phyloP scores from a whole-genome alignment of 1,140 invertebrate genomes.

The Drosophila nikananu region DNA sequence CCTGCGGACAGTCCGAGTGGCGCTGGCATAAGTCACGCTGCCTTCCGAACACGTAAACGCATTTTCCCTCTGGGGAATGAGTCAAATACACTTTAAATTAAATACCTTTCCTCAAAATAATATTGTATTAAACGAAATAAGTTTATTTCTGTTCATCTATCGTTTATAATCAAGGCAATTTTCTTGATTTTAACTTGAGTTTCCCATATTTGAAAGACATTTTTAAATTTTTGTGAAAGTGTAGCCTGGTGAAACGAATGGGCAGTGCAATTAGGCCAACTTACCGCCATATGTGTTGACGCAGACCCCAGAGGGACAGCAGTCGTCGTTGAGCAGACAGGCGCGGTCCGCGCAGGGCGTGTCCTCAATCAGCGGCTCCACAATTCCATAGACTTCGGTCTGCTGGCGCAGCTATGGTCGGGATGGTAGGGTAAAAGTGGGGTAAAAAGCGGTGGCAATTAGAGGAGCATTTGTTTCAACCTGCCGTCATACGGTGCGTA shows the following conservation, averaged over 20 bases:
- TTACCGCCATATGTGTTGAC: constrained; percentile 90
- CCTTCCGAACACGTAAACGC: constrained; percentile 90
- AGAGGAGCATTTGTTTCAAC: constrained; percentile 29
- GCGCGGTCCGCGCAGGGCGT: constrained; percentile 88
- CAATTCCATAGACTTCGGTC: constrained; percentile 85
- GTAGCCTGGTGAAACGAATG: too few relatives aligned
- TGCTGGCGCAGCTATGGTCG: constrained; percentile 50
- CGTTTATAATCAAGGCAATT: neutral
- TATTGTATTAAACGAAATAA: too few relatives aligned
- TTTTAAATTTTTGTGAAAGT: neutral
- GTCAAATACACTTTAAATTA: neutral
- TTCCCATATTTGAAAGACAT: neutral
- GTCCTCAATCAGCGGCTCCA: constrained; percentile 86
- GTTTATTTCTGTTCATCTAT: too few relatives aligned
- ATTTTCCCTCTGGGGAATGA: constrained; percentile 87
- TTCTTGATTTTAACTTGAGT: neutral
- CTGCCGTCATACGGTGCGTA: constrained; percentile 41
- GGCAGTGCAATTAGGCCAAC: constrained; percentile 27
- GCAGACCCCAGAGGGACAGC: constrained; percentile 91
- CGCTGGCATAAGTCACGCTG: constrained; percentile 91
- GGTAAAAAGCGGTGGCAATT: constrained; percentile 50
- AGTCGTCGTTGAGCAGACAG: constrained; percentile 91
- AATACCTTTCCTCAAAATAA: neutral
- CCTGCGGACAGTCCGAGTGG: constrained; percentile 91
- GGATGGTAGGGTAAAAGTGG: neutral